Evolutionary conservation across 2,797 vertebrate species (phyloP), one percentile per base, ranked within the genome.

Genomic region (Pampus argenteus): DNA sequence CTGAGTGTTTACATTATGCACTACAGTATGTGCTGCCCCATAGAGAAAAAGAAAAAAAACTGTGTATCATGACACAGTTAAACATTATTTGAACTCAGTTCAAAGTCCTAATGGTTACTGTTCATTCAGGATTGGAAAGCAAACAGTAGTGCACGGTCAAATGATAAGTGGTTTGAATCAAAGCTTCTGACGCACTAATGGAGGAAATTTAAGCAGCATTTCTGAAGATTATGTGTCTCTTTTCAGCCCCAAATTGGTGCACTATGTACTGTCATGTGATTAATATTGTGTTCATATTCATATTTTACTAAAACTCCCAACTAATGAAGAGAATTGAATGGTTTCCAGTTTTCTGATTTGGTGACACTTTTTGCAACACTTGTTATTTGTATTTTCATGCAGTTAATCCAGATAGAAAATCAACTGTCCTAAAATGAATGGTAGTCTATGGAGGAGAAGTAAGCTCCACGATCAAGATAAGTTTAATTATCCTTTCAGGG

Each of bases 61-160:
- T 18, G 49, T 3, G 22, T 66, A 65, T 8, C n/a, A 3, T 61
- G 64, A 48, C 36, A 66, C 49, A 60, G 91, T 91, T 88, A 88
- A 85, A 90, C 60, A 84, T 92, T 90, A 66, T 77, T 82, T 74
- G 25, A 73, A 42, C 36, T 66, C 54, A 26, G 81, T 61, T 86
- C 87, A 87, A 90, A 92, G 91, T 92, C 79, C 73, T n/a, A 5
- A 18, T 57, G 59, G 50, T 67, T 63, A 28, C 64, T 71, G 50
- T 79, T 58, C 57, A 61, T 71, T 71, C 44, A 28, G 20, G 57
- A 55, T 49, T 31, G 23, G 44, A 77, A 69, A 26, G 23, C 47
- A 63, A 66, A 74, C 74, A 78, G 42, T 34, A 51, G 59, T 10
- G 17, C 20, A 25, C 9, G 40, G 38, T 67, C 29, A 65, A 8